Base-by-base conservation (phyloP, 2,113 vertebrate species). In the Onychorhynchus coronatus region DNA sequence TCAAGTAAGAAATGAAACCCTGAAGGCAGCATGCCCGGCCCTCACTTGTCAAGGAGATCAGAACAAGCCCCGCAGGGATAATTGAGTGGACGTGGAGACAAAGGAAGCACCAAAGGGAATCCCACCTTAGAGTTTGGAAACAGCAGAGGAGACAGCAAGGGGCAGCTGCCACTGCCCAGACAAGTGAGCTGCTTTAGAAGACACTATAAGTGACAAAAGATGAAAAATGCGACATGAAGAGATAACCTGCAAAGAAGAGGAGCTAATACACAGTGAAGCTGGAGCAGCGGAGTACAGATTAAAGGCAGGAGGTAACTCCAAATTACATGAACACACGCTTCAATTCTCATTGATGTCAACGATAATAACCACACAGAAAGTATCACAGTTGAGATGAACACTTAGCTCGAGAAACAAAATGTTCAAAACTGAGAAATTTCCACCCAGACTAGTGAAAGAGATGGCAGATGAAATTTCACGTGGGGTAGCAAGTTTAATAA, bases 1-100 rank as follows among this genome's bases (percentile, higher is more conserved):
- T 63, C 47, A 56, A 41, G 49, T 1, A n/a, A 68, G n/a, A 86
- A 76, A 22, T 19, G 50, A 81, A 77, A 92, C 19, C 30, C 8
- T 1, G 0, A 62, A 70, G 79, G 83, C 39, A 67, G 37, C 0
- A 0, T n/a, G 31, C 12, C 52, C 1, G 0, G 46, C 11, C 53
- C 66, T 80, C 55, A 21, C 74, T 11, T 41, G 44, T 77, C 35
- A 30, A 52, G 35, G 31, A 87, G 88, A 83, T 23, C 56, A 77
- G 59, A 85, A 28, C 16, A 9, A 70, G 16, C 46, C 55, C 73
- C 59, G 46, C 23, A 2, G 53, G 59, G 59, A 52, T 39, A 89
- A 67, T 0, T 2, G 52, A 33, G 55, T 41, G 78, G 42, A 66
- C 0, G 1, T 47, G 72, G 55, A 81, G 76, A 30, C 14, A 55